Evolutionary conservation across 2,797 vertebrate genomes (phyloP).

Genomic region (Alca torda): DNA sequence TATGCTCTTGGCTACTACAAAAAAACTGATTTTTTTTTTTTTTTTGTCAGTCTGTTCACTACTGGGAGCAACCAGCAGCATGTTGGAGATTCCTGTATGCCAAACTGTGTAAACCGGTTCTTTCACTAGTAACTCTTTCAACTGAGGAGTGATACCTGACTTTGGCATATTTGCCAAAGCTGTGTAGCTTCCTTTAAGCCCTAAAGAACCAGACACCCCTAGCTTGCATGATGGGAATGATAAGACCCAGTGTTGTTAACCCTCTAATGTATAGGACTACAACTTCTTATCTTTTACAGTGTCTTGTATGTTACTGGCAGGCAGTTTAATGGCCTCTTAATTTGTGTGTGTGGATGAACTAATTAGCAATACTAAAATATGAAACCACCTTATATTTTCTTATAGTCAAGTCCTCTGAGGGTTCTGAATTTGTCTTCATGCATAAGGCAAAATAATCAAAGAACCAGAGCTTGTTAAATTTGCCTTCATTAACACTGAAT

Average conservation of each 20-base stretch:
- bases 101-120: neutral
- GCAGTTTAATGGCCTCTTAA: conserved; percentile 43
- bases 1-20: neutral
- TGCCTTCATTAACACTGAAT: conserved; percentile 61
- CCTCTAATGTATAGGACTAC: neutral
- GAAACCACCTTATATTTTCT: conserved; percentile 56
- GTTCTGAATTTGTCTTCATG: conserved; percentile 55
- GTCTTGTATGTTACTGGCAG: neutral
- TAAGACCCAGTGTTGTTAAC: neutral
- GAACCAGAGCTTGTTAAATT: conserved; percentile 37
- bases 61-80: neutral
- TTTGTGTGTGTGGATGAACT: conserved; percentile 58
- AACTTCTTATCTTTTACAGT: neutral
- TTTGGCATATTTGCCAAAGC: neutral
- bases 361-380: conserved; percentile 61
- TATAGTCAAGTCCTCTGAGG: conserved; percentile 17
- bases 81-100: neutral
- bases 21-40: neutral
- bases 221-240: neutral
- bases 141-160: neutral
- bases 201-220: neutral
- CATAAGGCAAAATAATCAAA: conserved; percentile 63
- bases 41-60: neutral
- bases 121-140: neutral
- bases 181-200: neutral